These are phyloP conservation scores for Xenopus laevis DNA, from an alignment of 2,113 vertebrate species.

Conservation along the genomic window DNA sequence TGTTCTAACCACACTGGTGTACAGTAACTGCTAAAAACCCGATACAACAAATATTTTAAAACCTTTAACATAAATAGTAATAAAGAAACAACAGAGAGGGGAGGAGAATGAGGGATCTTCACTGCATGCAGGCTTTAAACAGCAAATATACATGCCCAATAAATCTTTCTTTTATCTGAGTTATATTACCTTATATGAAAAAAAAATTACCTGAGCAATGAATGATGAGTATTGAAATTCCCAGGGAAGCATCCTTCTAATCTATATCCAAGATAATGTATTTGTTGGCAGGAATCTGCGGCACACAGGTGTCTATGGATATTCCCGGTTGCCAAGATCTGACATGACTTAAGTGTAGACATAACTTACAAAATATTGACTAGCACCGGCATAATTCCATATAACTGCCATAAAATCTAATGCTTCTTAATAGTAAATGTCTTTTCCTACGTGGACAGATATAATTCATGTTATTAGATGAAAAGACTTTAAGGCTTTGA, in stretches of 20 bases:
- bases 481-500: slow-evolving; percentile 35
- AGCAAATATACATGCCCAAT: too few relatives aligned
- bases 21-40: too few relatives aligned
- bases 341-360: slow-evolving; percentile 45
- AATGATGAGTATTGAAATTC: neutral
- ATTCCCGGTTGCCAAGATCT: slow-evolving; percentile 41
- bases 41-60: too few relatives aligned
- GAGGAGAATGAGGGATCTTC: too few relatives aligned
- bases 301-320: slow-evolving; percentile 41
- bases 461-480: slow-evolving; percentile 53
- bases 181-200: slow-evolving; percentile 56
- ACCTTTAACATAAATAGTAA: too few relatives aligned
- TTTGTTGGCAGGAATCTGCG: neutral
- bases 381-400: slow-evolving; percentile 58
- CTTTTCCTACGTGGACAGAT: slow-evolving; percentile 57
- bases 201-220: too few relatives aligned
- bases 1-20: too few relatives aligned
- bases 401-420: slow-evolving; percentile 58
- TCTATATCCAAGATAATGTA: neutral
- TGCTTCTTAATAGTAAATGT: slow-evolving; percentile 59
- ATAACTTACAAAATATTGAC: slow-evolving; percentile 50
- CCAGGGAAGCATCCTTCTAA: neutral
- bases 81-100: too few relatives aligned
- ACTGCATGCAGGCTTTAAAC: too few relatives aligned
- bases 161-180: slow-evolving; percentile 53